These are phyloP conservation scores for Apostichopus californicus DNA, from an alignment of 35 echinoderm and acorn worm species.

Conservation along the genomic window DNA sequence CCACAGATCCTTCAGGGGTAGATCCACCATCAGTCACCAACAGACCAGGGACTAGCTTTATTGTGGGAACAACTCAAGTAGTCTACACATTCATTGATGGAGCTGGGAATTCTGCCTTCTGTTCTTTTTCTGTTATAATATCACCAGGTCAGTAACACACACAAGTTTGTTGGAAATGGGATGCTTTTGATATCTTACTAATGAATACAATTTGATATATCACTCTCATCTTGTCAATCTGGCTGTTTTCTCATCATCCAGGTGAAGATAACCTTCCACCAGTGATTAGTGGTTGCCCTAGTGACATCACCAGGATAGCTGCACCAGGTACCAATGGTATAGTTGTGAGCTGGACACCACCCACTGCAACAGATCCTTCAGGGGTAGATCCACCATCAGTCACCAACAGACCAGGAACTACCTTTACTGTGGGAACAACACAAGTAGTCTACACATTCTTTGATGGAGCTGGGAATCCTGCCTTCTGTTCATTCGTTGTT, in stretches of 20 bases:
- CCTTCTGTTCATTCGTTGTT: background rate
- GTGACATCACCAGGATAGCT: background rate
- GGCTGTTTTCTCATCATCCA: background rate
- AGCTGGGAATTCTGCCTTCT: background rate
- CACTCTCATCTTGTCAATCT: no score
- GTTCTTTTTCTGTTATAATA: slow-evolving; percentile 12
- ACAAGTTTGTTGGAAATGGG: no score
- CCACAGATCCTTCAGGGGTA: slow-evolving; percentile 31
- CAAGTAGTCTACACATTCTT: slow-evolving; percentile 14
- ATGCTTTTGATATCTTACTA: no score
- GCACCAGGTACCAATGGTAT: background rate
- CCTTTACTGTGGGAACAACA: slow-evolving; percentile 6
- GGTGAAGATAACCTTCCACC: background rate
- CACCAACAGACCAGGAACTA: background rate
- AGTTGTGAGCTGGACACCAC: slow-evolving; percentile 21
- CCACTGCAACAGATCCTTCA: slow-evolving; percentile 31
- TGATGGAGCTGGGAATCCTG: slow-evolving; percentile 18
- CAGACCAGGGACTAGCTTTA: background rate
- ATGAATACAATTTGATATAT: no score
- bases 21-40: background rate
- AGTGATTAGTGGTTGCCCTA: background rate
- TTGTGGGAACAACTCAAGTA: slow-evolving; percentile 7
- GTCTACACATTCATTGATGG: slow-evolving; percentile 27
- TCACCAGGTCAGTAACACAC: no score
- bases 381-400: background rate